These are phyloP conservation scores for Sebastes iracundus DNA, from an alignment of 2,797 vertebrate species.

Conservation along the genomic window DNA sequence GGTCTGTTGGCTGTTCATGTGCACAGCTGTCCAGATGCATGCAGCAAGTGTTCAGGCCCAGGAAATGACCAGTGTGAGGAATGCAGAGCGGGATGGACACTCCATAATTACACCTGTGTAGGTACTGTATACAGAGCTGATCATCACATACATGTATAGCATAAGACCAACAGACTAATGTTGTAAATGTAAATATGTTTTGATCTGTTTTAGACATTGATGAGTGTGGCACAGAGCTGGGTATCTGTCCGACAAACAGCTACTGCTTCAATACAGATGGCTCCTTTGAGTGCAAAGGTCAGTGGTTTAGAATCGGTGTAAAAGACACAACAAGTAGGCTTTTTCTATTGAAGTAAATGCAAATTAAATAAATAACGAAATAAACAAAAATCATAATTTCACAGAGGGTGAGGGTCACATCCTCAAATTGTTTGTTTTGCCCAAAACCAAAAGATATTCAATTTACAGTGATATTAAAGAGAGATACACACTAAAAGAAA, in stretches of 20 bases:
- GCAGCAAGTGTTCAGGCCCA: constrained; percentile 86
- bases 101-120: constrained; percentile 90
- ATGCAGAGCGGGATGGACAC: constrained; percentile 89
- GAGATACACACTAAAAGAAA: neutral
- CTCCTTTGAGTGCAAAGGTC: constrained; percentile 92
- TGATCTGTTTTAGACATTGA: constrained; percentile 86
- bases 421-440: neutral
- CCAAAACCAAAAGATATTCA: neutral
- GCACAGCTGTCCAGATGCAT: constrained; percentile 86
- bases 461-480: neutral
- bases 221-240: constrained; percentile 90
- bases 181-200: neutral
- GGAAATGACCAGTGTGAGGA: constrained; percentile 86
- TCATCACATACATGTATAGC: neutral
- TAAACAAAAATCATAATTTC: neutral
- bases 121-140: constrained; percentile 77
- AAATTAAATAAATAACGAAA: neutral
- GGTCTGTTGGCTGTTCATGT: constrained; percentile 41
- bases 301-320: constrained; percentile 34
- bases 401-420: neutral
- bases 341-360: neutral
- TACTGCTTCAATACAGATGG: constrained; percentile 95
- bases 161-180: neutral
- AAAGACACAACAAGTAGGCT: neutral
- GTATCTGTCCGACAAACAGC: constrained; percentile 83